phyloP scores from a whole-genome alignment of 2,113 vertebrate species.

The Pelmatolapia mariae region DNA sequence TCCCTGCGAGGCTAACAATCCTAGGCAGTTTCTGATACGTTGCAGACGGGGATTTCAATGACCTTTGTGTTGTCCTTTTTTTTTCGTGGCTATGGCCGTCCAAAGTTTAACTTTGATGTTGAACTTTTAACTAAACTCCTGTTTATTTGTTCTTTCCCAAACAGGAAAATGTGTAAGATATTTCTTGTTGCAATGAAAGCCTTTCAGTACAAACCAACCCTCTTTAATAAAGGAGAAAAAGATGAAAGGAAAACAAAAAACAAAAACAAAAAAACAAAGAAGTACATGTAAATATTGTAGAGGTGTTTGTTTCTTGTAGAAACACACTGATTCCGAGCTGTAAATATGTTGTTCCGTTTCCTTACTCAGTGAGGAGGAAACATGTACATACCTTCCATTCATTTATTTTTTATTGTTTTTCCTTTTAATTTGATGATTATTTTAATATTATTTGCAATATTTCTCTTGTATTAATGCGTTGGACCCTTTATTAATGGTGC shows the following conservation, averaged over 20 bases:
- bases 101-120: slow-evolving; percentile 17
- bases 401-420: slow-evolving; percentile 71
- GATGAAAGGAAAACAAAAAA: slow-evolving; percentile 35
- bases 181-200: slow-evolving; percentile 52
- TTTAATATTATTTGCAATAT: slow-evolving; percentile 85
- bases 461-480: slow-evolving; percentile 85
- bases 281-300: slow-evolving; percentile 79
- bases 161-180: slow-evolving; percentile 55
- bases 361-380: slow-evolving; percentile 66
- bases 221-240: slow-evolving; percentile 58
- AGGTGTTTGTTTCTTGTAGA: slow-evolving; percentile 83
- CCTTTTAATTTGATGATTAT: slow-evolving; percentile 75
- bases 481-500: slow-evolving; percentile 83
- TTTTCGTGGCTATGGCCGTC: slow-evolving; percentile 30
- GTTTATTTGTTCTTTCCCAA: slow-evolving; percentile 29
- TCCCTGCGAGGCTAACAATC: background rate
- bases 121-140: slow-evolving; percentile 19
- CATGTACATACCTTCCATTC: slow-evolving; percentile 79
- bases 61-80: background rate
- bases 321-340: slow-evolving; percentile 76
- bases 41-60: background rate
- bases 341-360: slow-evolving; percentile 77
- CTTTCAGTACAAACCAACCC: slow-evolving; percentile 65
- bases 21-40: background rate
- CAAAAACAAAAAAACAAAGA: slow-evolving; percentile 34